phyloP scores from a whole-genome alignment of 2,888 invertebrate genomes.

The Agrilus cyanescens region DNA sequence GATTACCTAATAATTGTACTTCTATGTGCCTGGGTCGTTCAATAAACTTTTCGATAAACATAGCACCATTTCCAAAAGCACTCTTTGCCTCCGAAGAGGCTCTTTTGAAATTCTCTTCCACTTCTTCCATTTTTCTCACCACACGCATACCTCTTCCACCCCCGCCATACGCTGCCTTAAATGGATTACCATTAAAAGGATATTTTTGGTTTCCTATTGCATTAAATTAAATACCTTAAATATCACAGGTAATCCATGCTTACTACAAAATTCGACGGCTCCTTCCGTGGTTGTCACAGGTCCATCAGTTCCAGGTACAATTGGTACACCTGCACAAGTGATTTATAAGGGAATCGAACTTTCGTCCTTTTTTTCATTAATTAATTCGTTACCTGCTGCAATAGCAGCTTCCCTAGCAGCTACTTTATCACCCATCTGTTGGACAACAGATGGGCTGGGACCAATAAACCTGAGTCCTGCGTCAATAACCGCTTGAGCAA shows the following conservation, averaged over 20 bases:
- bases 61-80: slow-evolving; percentile 95
- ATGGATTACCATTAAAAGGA: neutral
- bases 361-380: neutral
- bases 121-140: slow-evolving; percentile 78
- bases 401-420: slow-evolving; percentile 94
- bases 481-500: slow-evolving; percentile 86
- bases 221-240: slow-evolving; percentile 55
- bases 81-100: slow-evolving; percentile 92
- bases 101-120: slow-evolving; percentile 79
- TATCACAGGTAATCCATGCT: slow-evolving; percentile 93
- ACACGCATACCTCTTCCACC: slow-evolving; percentile 95
- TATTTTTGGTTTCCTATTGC: neutral
- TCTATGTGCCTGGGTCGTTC: slow-evolving; percentile 97
- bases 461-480: slow-evolving; percentile 93
- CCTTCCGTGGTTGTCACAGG: slow-evolving; percentile 81
- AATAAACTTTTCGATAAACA: slow-evolving; percentile 98
- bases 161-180: slow-evolving; percentile 87
- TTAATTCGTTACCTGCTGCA: slow-evolving; percentile 53
- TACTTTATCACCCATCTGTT: slow-evolving; percentile 98
- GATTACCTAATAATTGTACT: slow-evolving; percentile 67
- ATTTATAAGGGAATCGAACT: no score
- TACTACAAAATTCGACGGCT: slow-evolving; percentile 76
- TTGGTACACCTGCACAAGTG: slow-evolving; percentile 60
- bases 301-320: slow-evolving; percentile 92
- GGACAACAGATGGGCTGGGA: slow-evolving; percentile 85